Evolutionary conservation across 2,113 vertebrate species (phyloP).

Genomic region (Prinia subflava): DNA sequence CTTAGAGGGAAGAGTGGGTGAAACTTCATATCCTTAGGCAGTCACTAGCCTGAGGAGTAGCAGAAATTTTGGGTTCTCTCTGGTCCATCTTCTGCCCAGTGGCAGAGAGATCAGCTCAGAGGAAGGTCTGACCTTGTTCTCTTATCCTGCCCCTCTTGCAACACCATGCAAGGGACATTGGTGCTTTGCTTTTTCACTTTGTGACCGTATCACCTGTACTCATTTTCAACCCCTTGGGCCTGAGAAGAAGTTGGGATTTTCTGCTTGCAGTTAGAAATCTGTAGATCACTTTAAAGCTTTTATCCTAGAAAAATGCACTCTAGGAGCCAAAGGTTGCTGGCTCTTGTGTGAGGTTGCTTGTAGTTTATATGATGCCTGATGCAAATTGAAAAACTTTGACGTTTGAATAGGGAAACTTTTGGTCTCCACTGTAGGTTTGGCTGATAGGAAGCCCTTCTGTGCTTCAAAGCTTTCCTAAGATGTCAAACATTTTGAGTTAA

Average conservation of each 20-base stretch:
- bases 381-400: neutral
- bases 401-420: neutral
- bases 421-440: neutral
- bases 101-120: neutral
- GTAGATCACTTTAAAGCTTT: neutral
- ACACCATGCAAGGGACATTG: neutral
- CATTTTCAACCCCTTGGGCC: neutral
- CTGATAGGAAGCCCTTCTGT: neutral
- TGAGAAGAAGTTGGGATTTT: neutral
- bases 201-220: accelerated
- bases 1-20: neutral
- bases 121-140: neutral
- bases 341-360: neutral
- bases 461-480: slow-evolving; percentile 1
- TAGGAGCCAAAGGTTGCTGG: neutral
- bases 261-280: neutral
- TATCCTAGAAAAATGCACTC: neutral
- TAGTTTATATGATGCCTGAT: neutral
- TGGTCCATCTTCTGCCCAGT: neutral
- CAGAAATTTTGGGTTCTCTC: neutral
- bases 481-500: slow-evolving; percentile 49
- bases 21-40: neutral
- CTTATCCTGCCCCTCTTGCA: neutral
- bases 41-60: neutral
- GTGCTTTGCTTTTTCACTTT: neutral